These are phyloP conservation scores for Eucera pruinosa DNA, from an alignment of 2,888 invertebrate species.

Conservation along the genomic window DNA sequence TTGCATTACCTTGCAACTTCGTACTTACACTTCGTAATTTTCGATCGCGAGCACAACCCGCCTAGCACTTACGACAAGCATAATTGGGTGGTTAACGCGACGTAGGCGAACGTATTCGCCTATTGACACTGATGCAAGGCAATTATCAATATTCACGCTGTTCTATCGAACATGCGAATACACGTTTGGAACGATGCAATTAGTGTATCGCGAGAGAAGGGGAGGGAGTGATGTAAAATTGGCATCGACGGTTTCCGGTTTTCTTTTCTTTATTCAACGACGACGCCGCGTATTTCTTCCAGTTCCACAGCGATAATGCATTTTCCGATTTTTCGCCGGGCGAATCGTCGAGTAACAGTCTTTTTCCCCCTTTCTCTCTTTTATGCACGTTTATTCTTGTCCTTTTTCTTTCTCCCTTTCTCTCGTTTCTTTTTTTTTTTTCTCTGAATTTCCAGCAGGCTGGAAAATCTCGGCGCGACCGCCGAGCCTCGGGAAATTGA, in stretches of 20 bases:
- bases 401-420: not conserved
- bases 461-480: constrained; percentile 59
- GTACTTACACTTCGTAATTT: not conserved
- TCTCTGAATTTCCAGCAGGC: constrained; percentile 50
- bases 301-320: constrained; percentile 53
- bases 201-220: constrained; percentile 3
- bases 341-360: constrained; percentile 32
- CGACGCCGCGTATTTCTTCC: constrained; percentile 34
- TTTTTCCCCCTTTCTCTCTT: not conserved
- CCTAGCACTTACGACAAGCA: not conserved
- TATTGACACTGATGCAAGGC: constrained; percentile 14
- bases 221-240: constrained; percentile 12
- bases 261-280: constrained; percentile 23
- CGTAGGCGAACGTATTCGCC: constrained; percentile 30
- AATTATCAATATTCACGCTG: constrained; percentile 37
- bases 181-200: constrained; percentile 14
- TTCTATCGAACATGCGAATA: constrained; percentile 20
- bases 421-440: constrained; percentile 5
- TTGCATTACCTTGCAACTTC: not conserved
- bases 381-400: not conserved
- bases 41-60: not conserved
- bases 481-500: constrained; percentile 57
- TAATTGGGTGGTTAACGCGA: constrained; percentile 13
- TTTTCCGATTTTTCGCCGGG: constrained; percentile 57
- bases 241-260: constrained; percentile 32